Evolutionary conservation across 2,888 invertebrate genomes (phyloP), one percentile per base, ranked within the genome.

Genomic region (Protonemura montana): DNA sequence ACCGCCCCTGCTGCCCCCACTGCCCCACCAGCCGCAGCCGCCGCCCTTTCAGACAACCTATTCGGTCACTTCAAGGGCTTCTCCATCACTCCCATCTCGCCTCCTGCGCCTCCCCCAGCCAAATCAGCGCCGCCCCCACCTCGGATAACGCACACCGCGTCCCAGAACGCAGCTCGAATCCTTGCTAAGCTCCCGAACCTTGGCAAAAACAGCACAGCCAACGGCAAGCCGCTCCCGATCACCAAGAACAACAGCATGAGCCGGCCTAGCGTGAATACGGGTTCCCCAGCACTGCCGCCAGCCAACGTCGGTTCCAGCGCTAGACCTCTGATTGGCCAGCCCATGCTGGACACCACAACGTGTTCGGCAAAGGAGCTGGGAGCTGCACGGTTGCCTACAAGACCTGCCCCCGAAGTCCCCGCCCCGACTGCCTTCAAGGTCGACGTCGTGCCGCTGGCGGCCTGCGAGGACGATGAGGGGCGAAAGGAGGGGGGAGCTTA

Each of bases 51-150:
- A 81, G 92, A 91, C 87, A 95, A 95, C 89, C 95, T 97, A 91
- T 97, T 97, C 90, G 97, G 97, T 0, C 96, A 97, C 89, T 97
- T 97, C 92, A 96, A 96, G 91, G 97, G 97, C 0, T 97, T 97
- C 91, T 95, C 95, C 0, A 93, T 97, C 81, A 93, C 94, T 0
- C 96, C 96, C 0, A 92, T 95, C 0, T 93, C 93, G 59, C 92
- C 92, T 89, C 76, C 84, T 7, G 26, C 41, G 30, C 85, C 13
- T 10, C 78, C 13, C 30, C 41, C 30, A 59, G 83, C 35, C 78
- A 84, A 0, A 25, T 59, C 87, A 27, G 81, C 87, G 76, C 81
- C 86, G 16, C 35, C 86, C 77, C 85, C 87, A 42, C 86, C 87
- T n/a, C 85, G 77, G 16, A 35, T 85, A 77, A 77, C 86, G 84